Conservation (phyloP, 1,140 invertebrate genomes). For the Apolygus lucorum region DNA sequence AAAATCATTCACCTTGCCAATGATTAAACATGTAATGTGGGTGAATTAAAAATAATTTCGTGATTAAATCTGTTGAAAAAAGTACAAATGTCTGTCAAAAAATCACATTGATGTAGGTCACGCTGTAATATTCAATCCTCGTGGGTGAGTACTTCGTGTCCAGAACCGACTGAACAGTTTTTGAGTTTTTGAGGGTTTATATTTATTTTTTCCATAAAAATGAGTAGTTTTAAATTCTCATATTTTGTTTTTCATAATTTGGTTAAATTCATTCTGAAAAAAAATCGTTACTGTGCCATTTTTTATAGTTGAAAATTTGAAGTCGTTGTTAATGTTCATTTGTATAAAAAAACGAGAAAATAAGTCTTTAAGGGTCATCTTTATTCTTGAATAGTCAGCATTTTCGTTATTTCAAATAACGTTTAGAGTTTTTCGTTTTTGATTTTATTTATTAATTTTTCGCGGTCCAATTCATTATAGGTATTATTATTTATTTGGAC, state of each 20-base stretch:
- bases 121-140: slow-evolving; percentile 2
- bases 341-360: slow-evolving; percentile 6
- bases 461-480: not conserved
- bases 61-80: slow-evolving; percentile 13
- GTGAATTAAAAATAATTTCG: slow-evolving; percentile 11
- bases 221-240: too few species aligned
- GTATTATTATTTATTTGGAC: not conserved
- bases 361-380: not conserved
- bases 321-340: slow-evolving; percentile 25
- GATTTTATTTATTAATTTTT: not conserved
- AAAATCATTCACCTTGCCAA: not conserved
- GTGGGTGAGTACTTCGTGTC: not conserved
- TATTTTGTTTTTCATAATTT: slow-evolving; percentile 24
- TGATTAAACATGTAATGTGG: not conserved
- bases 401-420: slow-evolving; percentile 3
- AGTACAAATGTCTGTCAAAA: slow-evolving; percentile 14
- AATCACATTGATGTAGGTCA: not conserved
- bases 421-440: not conserved
- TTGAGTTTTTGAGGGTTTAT: not conserved
- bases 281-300: slow-evolving; percentile 25
- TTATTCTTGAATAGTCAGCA: slow-evolving; percentile 16
- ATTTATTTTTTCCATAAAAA: slow-evolving; percentile 10
- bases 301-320: slow-evolving; percentile 23
- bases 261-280: too few species aligned
- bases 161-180: slow-evolving; percentile 18